These are phyloP conservation scores for Drosophila percnosoma DNA, from an alignment of 2,888 invertebrate genomes.

Conservation along the genomic window DNA sequence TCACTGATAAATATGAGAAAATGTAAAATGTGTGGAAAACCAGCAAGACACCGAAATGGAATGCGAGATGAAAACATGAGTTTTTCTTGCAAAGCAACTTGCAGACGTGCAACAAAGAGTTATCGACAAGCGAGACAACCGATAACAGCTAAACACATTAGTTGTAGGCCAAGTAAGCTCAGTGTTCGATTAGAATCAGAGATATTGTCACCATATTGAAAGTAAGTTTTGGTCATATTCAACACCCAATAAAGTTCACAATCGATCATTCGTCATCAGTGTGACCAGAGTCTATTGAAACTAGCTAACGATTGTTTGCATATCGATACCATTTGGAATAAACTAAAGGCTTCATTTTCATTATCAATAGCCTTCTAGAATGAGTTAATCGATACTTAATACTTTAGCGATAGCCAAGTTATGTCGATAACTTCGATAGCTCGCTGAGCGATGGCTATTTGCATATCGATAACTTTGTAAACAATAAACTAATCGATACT, in stretches of 20 bases:
- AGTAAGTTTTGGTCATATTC: background rate
- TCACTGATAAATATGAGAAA: background rate
- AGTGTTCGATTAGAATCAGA: background rate
- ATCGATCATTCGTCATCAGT: background rate
- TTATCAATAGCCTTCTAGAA: background rate
- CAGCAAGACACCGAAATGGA: background rate
- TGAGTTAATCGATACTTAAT: background rate
- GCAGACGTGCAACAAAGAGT: constrained; percentile 17
- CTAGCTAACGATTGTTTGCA: background rate
- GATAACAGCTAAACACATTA: background rate
- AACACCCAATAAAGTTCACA: too few species aligned
- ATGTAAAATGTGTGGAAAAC: background rate
- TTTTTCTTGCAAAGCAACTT: constrained; percentile 3
- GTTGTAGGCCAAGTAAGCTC: background rate
- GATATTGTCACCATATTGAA: background rate
- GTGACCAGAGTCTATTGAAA: background rate
- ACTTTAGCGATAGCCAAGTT: background rate
- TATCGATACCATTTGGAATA: background rate
- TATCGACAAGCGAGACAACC: constrained; percentile 2
- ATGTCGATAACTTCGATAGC: background rate
- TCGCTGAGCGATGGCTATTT: background rate
- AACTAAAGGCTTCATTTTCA: too few species aligned
- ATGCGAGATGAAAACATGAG: too few species aligned
- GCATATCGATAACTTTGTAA: background rate
- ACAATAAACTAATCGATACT: background rate